Evolutionary conservation across 2,888 invertebrate species (phyloP).

Genomic region (Elmis aenea): DNA sequence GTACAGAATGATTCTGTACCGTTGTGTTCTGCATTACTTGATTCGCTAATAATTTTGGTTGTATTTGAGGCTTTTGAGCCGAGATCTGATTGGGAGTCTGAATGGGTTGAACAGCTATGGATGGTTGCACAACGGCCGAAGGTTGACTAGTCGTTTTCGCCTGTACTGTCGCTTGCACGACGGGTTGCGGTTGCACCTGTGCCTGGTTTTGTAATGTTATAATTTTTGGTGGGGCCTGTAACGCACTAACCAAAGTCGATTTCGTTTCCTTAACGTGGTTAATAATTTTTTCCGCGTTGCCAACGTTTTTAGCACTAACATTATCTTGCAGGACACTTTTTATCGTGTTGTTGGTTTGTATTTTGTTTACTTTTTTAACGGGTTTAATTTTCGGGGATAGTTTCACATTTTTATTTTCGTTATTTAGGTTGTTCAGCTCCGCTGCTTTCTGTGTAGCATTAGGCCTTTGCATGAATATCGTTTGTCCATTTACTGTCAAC

Average conservation of each 20-base stretch:
- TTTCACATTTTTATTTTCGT: slow-evolving; percentile 32
- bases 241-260: slow-evolving; percentile 29
- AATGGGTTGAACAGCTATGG: slow-evolving; percentile 39
- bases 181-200: slow-evolving; percentile 26
- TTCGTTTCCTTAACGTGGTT: slow-evolving; percentile 26
- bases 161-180: too few relatives aligned
- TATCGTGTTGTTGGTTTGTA: slow-evolving; percentile 8
- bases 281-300: slow-evolving; percentile 25
- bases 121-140: slow-evolving; percentile 27
- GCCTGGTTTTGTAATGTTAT: slow-evolving; percentile 33
- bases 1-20: slow-evolving; percentile 17
- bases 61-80: slow-evolving; percentile 16
- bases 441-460: slow-evolving; percentile 21
- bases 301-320: slow-evolving; percentile 10
- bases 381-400: slow-evolving; percentile 42
- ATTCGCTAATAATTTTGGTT: slow-evolving; percentile 24
- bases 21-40: slow-evolving; percentile 16
- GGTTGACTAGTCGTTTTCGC: slow-evolving; percentile 24
- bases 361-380: slow-evolving; percentile 36
- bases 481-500: slow-evolving; percentile 46
- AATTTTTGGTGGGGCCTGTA: slow-evolving; percentile 35
- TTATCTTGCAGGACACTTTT: slow-evolving; percentile 15
- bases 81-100: slow-evolving; percentile 21
- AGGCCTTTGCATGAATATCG: slow-evolving; percentile 45
- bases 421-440: slow-evolving; percentile 19